Evolutionary conservation across 2,113 vertebrate genomes (phyloP), one percentile per base, ranked within the genome.

Genomic region (Salminus brasiliensis): DNA sequence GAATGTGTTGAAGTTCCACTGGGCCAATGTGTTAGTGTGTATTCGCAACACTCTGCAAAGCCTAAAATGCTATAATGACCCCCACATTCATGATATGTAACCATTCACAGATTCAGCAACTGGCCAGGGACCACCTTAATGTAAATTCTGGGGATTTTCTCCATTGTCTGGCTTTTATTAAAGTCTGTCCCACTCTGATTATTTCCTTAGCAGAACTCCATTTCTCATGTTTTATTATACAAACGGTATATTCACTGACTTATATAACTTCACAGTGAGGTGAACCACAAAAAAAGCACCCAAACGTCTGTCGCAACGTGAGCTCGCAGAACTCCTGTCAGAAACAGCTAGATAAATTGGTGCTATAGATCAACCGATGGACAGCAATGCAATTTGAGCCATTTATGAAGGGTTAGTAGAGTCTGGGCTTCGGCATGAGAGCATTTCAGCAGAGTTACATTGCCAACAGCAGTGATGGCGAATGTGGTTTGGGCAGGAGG

Each of bases 211-310:
- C 29, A 65, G 29, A 21, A 34, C 73, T 63, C 21, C 43, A 76
- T 18, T 66, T 53, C 27, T 49, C 45, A 49, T 49, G n/a, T 11
- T 5, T 55, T 55, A 23, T 25, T 8, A 55, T 25, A 55, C 4
- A 25, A 53, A 55, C 8, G 21, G 52, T 8, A 29, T 45, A 60
- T 59, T 45, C 34, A 41, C 47, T 62, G 0, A 16, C n/a, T 18
- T 41, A 73, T 57, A 60, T 74, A 71, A 78, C 65, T 62, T 57
- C 43, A 76, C 65, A 79, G 30, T n/a, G 67, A 66, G 68, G 72
- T 73, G 2, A 70, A 77, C 76, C 80, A 41, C 83, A 75, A 71
- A 79, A 43, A 70, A 75, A 69, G 43, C 47, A 16, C 60, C 43
- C 30, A 65, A 59, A 73, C 36, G 32, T 39, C 27, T 52, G n/a